phyloP scores from a whole-genome alignment of 1,140 invertebrate species.

The Parasteatoda tepidariorum region DNA sequence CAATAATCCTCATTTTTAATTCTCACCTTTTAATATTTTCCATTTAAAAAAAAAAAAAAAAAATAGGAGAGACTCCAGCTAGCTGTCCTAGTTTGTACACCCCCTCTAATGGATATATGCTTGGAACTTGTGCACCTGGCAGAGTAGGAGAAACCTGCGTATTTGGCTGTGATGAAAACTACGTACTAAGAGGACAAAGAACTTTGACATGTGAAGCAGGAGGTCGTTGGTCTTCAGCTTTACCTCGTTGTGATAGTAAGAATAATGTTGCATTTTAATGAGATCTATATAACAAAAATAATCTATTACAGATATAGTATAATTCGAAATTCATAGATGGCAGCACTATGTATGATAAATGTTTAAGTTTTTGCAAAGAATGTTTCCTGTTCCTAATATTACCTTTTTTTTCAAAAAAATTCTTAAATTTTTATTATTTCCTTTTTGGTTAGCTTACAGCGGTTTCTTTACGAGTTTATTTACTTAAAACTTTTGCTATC shows the following conservation, averaged over 20 bases:
- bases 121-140: conserved; percentile 53
- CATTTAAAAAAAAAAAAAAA: no score
- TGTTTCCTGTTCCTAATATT: no score
- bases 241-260: conserved; percentile 49
- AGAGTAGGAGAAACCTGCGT: conserved; percentile 27
- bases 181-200: conserved; percentile 67
- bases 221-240: conserved; percentile 68
- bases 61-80: no score
- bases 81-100: conserved; percentile 11
- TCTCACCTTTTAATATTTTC: no score
- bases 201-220: conserved; percentile 70
- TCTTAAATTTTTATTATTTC: no score
- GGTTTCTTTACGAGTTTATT: no score
- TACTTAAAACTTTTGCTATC: no score
- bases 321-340: background rate
- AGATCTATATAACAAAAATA: background rate
- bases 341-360: background rate
- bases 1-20: no score
- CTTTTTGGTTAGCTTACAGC: no score
- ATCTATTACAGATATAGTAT: background rate
- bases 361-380: no score
- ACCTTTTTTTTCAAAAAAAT: no score
- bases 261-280: no score
- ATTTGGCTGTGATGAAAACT: conserved; percentile 58
- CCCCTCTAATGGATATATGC: conserved; percentile 25